Evolutionary conservation across 2,888 invertebrate genomes (phyloP).

Genomic region (Drosophila mimica): DNA sequence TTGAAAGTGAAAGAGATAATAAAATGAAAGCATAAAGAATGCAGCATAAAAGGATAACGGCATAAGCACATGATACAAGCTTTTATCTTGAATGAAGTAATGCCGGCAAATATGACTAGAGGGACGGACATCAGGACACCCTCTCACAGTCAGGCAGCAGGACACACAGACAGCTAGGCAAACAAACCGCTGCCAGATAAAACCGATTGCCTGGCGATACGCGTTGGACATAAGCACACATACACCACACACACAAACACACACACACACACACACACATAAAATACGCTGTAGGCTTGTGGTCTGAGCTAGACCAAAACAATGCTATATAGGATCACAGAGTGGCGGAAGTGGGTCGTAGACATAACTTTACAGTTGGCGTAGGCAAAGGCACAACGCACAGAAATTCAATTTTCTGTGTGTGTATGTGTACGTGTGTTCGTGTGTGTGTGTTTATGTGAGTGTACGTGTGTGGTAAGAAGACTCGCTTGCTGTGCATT

Average conservation of each 20-base stretch:
- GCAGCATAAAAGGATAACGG: constrained; percentile 67
- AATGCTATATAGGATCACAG: constrained; percentile 32
- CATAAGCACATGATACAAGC: constrained; percentile 59
- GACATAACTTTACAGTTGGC: constrained; percentile 29
- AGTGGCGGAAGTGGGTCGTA: background rate
- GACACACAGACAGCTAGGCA: constrained; percentile 13
- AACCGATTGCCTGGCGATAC: constrained; percentile 57
- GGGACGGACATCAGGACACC: constrained; percentile 11
- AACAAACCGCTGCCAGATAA: constrained; percentile 60
- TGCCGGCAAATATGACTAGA: constrained; percentile 48
- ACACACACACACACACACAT: constrained; percentile 3
- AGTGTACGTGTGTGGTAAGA: constrained; percentile 16
- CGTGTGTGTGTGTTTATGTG: constrained; percentile 3
- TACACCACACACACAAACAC: constrained; percentile 8
- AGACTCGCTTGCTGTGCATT: constrained; percentile 51
- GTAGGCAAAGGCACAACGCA: constrained; percentile 32
- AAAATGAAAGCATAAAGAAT: constrained; percentile 62
- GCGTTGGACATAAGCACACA: constrained; percentile 36
- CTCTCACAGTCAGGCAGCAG: constrained; percentile 1
- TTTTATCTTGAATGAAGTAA: constrained; percentile 56
- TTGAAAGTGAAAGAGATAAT: constrained; percentile 59
- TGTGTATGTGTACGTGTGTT: constrained; percentile 49
- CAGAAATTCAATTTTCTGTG: constrained; percentile 70
- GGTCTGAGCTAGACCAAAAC: constrained; percentile 46
- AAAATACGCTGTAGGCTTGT: constrained; percentile 35